Evolutionary conservation across 2,888 invertebrate genomes (phyloP), one percentile per base, ranked within the genome.

Genomic region (Brachyopa scutellaris): DNA sequence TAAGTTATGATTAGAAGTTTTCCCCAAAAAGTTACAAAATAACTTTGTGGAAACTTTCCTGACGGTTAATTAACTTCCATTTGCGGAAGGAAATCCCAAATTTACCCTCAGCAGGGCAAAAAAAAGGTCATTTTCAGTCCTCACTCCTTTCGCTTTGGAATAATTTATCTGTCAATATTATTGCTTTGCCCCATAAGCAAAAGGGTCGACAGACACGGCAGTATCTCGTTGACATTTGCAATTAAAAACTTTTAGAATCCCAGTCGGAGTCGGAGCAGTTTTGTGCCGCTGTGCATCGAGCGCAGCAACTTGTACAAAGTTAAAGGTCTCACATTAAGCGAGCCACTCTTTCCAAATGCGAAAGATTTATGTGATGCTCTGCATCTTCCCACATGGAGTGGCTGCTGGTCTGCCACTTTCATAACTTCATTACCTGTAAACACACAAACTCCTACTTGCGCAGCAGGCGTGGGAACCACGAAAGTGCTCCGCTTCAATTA

Each of bases 401-500:
- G 17, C n/a, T 3, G 38, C 64, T 36, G 55, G 1, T n/a, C 19
- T 49, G 13, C 8, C 33, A 55, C 53, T 26, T 80, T 80, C 80
- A 80, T 80, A 80, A 80, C 80, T 80, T 74, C 80, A 80, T 80
- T 80, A 80, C 49, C 42, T 74, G 49, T 40, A 42, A n/a, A n/a
- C 13, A 49, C 23, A 47, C 21, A 40, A 9, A 38, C 33, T 21
- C n/a, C 2, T 31, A 55, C 53, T 31, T 15, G 2, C 8, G 17
- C 33, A 49, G 42, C 74, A 80, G 80, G 77, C 82, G 76, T 82
- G 82, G 82, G 82, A 82, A 82, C 82, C 77, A 55, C 77, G 47
- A 82, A 82, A 82, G 83, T 83, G 78, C 83, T 83, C 78, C 67
- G 78, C 51, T 83, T 83, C 83, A 83, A 83, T 83, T 83, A 83